Conservation (phyloP, 2,888 invertebrate genomes). For the Caenorhabditis zanzibari region DNA sequence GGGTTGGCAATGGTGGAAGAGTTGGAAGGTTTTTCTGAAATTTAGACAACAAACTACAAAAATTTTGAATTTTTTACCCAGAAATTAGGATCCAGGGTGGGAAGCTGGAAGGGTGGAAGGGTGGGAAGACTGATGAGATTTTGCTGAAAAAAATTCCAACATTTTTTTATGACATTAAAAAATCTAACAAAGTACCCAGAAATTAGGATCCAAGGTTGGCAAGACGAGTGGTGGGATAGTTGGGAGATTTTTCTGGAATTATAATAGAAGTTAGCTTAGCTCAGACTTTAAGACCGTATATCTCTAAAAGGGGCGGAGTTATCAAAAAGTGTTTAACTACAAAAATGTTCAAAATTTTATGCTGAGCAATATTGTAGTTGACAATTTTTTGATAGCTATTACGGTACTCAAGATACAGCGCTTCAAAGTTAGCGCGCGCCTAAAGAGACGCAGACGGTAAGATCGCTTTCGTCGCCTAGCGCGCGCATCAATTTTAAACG, state of each 20-base stretch:
- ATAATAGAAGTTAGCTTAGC: too few species aligned
- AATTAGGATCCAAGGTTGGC: slow-evolving; percentile 45
- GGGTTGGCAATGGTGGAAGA: slow-evolving; percentile 10
- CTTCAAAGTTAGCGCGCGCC: too few species aligned
- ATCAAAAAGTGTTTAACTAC: too few species aligned
- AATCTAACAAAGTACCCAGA: slow-evolving; percentile 36
- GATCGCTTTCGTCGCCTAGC: too few species aligned
- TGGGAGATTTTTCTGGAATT: slow-evolving; percentile 24
- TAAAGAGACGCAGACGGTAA: too few species aligned
- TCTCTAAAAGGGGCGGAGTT: too few species aligned
- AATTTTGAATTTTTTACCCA: slow-evolving; percentile 16
- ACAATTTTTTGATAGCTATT: not conserved
- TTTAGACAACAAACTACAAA: too few species aligned
- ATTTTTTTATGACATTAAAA: not conserved
- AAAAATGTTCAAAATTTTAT: too few species aligned
- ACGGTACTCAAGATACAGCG: not conserved
- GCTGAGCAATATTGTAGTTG: too few species aligned
- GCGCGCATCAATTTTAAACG: too few species aligned
- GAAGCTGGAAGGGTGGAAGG: slow-evolving; percentile 39
- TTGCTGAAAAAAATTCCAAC: slow-evolving; percentile 22
- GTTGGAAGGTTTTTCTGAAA: slow-evolving; percentile 10
- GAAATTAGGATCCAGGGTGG: slow-evolving; percentile 54
- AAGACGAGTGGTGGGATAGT: slow-evolving; percentile 8
- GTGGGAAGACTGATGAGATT: slow-evolving; percentile 30
- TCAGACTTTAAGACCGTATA: too few species aligned